phyloP scores from a whole-genome alignment of 2,888 invertebrate genomes.

The Standfussiana lucernea region DNA sequence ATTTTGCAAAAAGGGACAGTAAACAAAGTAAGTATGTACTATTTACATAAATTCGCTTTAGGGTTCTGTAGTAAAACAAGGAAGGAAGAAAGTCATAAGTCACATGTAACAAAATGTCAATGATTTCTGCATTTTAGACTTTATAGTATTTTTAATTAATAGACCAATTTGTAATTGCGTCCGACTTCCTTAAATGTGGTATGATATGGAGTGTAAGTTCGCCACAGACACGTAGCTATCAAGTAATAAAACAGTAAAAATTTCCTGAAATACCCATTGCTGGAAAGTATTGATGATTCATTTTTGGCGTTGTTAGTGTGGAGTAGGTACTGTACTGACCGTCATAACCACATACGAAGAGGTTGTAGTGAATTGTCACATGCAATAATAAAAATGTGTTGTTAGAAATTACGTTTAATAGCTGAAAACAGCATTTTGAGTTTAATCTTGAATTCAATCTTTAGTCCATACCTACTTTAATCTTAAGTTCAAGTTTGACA shows the following conservation, averaged over 20 bases:
- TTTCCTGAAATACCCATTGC: slow-evolving; percentile 16
- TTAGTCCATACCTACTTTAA: not conserved
- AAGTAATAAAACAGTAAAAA: not conserved
- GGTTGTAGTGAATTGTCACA: not conserved
- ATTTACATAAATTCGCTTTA: too few species aligned
- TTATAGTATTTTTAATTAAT: not conserved
- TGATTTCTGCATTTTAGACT: not conserved
- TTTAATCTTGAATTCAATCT: not conserved
- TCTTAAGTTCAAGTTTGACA: not conserved
- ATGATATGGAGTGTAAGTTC: not conserved
- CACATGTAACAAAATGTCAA: not conserved
- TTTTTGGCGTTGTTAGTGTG: not conserved
- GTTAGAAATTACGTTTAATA: not conserved
- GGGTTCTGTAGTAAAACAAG: too few species aligned
- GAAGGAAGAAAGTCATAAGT: not conserved
- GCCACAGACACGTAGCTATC: not conserved
- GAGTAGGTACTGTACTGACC: not conserved
- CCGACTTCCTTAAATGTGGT: not conserved
- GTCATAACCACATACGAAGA: slow-evolving; percentile 6
- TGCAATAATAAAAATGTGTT: not conserved
- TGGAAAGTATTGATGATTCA: slow-evolving; percentile 13
- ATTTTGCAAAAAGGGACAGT: too few species aligned
- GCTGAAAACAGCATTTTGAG: not conserved
- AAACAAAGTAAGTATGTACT: too few species aligned
- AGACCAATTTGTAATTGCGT: not conserved